These are phyloP conservation scores for Drepana falcataria DNA, from an alignment of 2,888 invertebrate species.

Conservation along the genomic window DNA sequence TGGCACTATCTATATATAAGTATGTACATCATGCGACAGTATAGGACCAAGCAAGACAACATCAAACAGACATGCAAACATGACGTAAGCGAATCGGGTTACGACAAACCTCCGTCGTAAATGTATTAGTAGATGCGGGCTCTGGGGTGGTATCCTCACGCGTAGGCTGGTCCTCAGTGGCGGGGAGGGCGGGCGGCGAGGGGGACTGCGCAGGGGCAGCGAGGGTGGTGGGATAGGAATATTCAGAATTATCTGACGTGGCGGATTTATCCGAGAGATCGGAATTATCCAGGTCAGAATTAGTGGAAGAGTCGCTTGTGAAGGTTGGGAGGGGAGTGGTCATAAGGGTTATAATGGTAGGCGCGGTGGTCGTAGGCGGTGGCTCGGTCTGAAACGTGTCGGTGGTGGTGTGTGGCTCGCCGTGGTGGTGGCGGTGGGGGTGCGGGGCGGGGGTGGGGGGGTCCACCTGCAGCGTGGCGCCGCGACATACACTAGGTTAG, in stretches of 20 bases:
- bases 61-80: slow-evolving; percentile 31
- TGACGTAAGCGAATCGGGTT: slow-evolving; percentile 51
- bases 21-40: background rate
- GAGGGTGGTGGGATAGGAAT: slow-evolving; percentile 9
- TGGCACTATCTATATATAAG: background rate
- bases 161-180: slow-evolving; percentile 28
- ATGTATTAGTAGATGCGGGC: slow-evolving; percentile 64
- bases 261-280: background rate
- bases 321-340: slow-evolving; percentile 9
- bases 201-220: slow-evolving; percentile 14
- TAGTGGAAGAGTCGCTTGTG: background rate
- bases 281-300: background rate
- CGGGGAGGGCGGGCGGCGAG: slow-evolving; percentile 21
- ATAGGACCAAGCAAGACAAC: slow-evolving; percentile 5
- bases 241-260: no score
- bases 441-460: slow-evolving; percentile 43
- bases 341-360: slow-evolving; percentile 18
- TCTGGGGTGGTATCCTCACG: slow-evolving; percentile 51
- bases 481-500: slow-evolving; percentile 69
- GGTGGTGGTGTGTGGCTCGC: slow-evolving; percentile 64
- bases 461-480: slow-evolving; percentile 60
- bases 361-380: slow-evolving; percentile 41
- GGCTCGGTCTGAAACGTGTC: slow-evolving; percentile 71
- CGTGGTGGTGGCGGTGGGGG: slow-evolving; percentile 71
- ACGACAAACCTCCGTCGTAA: slow-evolving; percentile 74